Evolutionary conservation across 2,113 vertebrate species (phyloP).

Genomic region (Phycodurus eques): DNA sequence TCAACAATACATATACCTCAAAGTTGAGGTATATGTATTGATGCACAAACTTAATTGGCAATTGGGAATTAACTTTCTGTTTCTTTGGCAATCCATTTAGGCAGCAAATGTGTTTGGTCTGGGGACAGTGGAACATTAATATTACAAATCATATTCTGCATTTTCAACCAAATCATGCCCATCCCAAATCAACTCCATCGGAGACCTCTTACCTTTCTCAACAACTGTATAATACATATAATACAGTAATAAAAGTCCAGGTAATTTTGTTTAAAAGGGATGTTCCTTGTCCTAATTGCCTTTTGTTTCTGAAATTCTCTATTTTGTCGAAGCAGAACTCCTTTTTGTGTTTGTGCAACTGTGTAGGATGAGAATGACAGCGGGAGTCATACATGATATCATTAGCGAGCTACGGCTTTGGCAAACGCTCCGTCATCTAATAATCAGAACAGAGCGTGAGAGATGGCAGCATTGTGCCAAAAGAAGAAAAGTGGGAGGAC

Average conservation of each 20-base stretch:
- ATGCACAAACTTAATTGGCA: too few relatives aligned
- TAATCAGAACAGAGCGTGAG: conserved; percentile 33
- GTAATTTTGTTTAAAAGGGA: background rate
- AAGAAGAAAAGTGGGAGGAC: conserved; percentile 45
- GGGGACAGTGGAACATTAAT: background rate
- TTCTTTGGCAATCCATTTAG: background rate
- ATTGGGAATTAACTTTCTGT: too few relatives aligned
- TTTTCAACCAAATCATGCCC: background rate
- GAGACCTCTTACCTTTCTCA: too few relatives aligned
- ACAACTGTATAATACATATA: too few relatives aligned
- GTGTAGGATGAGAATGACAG: conserved; percentile 62
- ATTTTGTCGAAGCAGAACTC: conserved; percentile 43
- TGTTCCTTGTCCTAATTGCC: background rate
- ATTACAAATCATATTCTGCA: background rate
- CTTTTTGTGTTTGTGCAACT: conserved; percentile 58
- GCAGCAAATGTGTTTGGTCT: background rate
- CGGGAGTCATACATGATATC: conserved; percentile 61
- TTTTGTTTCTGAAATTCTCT: background rate
- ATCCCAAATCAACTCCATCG: too few relatives aligned
- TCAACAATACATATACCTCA: too few relatives aligned
- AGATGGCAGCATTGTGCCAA: conserved; percentile 35
- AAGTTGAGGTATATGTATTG: too few relatives aligned
- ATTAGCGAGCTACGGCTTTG: conserved; percentile 59
- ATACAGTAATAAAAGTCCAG: background rate
- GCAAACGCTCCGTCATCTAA: conserved; percentile 50